Base-by-base conservation (phyloP, 2,888 invertebrate genomes). In the Barypeithes pellucidus region DNA sequence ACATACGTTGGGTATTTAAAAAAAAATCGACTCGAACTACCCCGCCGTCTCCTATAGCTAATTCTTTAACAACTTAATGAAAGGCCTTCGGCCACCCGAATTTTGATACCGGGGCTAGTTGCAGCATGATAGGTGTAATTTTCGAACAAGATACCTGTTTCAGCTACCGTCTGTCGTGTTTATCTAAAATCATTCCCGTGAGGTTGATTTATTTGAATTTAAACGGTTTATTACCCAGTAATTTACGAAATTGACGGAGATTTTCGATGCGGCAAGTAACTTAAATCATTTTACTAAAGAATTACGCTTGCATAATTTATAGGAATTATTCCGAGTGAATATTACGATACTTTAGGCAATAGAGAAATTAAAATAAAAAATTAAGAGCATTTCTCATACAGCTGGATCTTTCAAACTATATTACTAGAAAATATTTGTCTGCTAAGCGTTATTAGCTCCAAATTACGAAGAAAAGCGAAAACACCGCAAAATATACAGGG, bases 1-100 rank as follows among this genome's bases (percentile, higher is more conserved):
- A n/a, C n/a, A n/a, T n/a, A n/a, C n/a, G 3, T 29, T 29, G 9
- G 29, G 7, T 29, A 8, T 29, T 29, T 29, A 8, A 5, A 29
- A 29, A 29, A 29, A 29, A 29, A 29, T 29, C 29, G 29, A 29
- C 29, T 29, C 29, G 29, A 5, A 5, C 29, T 29, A 8, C 29
- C 29, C 29, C 29, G 29, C 8, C 9, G 29, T 29, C 9, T 9
- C 77, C 74, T 77, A 39, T 12, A 39, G 74, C 76, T 82, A 81
- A 81, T 80, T 81, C 77, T 69, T 76, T 82, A 81, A 82, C 77
- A 69, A 79, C 80, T 79, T 82, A 82, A 82, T 82, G 79, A 79
- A 77, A 79, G 77, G 72, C 66, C 74, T 65, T 72, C 63, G 62
- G 77, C 72, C 67, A 72, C 61, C 66, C 60, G 66, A 72, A 72